Base-by-base conservation (phyloP, 2,888 invertebrate species). In the Pachymerium ferrugineum region DNA sequence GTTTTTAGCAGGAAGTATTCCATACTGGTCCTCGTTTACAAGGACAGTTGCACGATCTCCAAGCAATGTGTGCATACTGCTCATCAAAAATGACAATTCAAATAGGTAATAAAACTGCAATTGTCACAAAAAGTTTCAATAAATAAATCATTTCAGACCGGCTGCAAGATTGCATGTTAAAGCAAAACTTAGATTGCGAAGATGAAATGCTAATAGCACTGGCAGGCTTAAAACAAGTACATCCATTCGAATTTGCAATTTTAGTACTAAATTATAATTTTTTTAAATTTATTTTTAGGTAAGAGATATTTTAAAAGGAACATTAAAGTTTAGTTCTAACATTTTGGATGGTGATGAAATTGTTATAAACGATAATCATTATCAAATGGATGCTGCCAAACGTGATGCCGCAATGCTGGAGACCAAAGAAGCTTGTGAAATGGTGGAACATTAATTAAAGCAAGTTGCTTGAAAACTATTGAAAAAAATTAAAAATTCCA, bases 191-290 rank as follows among this genome's bases (percentile, higher is more conserved):
- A 12, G 78, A 80, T n/a, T 77, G 80, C 73, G 82, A 81, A 74
- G 82, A 82, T 77, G 82, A 82, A 70, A 78, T 82, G 38, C 77
- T 82, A 74, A 76, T 83, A 54, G 79, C 82, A 12, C 76, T 83
- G 62, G 83, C 83, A 70, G 83, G 83, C 6, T 79, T 83, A 19
- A 83, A 83, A 78, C 81, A 82, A 81, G 82, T 82, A 72, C 28
- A 29, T 30, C 3, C 12, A n/a, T 31, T 5, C 4, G 4, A 70
- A 19, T 70, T n/a, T 30, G 16, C 19, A 29, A n/a, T 70, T 22
- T 70, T 4, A 12, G n/a, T 14, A 70, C 71, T 16, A 38, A 8
- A 8, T 3, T 30, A 31, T 33, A 16, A 16, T 33, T 2, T 33
- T 25, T 42, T 42, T 30, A 69, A 25, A 38, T 42, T 71, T 74